Evolutionary conservation across 2,113 vertebrate species (phyloP), one percentile per base, ranked within the genome.

Genomic region (Actenoides hombroni): DNA sequence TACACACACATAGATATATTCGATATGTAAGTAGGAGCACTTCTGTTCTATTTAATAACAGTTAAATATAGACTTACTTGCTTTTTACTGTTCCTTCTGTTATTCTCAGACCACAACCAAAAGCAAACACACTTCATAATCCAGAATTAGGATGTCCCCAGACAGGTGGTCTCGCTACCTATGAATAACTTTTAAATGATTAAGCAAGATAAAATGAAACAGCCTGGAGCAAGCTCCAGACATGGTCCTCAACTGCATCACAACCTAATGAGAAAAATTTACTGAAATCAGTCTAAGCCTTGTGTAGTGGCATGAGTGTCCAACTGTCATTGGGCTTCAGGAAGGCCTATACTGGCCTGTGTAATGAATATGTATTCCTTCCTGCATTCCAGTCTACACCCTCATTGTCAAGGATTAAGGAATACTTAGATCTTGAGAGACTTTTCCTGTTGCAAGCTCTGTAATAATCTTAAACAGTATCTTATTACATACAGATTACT

Each of bases 151-250:
- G 44, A 89, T 69, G 28, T 82, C 39, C 53, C 56, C 69, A 68
- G 73, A 81, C 77, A 92, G 65, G 73, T 86, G 73, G 56, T 64
- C 56, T 86, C 78, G 29, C 67, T 87, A 44, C 67, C 60, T 68
- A 28, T 86, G 48, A 84, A 64, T 89, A 85, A 68, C 70, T 78
- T 92, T 28, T 87, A 85, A 94, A 69, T 94, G 95, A 87, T 91
- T 77, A 90, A 91, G 59, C 71, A 73, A 59, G 67, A 85, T 88
- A 77, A 95, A 95, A 74, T 85, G 17, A 94, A 94, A 73, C 40
- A 69, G 82, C 81, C 78, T 80, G 63, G 33, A 85, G 75, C 67
- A 90, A 94, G 63, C 40, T 79, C 40, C 63, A 89, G 48, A 29
- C 86, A 56, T 85, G 61, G 33, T 82, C 63, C 39, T 90, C 71